These are phyloP conservation scores for Anniella stebbinsi DNA, from an alignment of 2,797 vertebrate species.

Conservation along the genomic window DNA sequence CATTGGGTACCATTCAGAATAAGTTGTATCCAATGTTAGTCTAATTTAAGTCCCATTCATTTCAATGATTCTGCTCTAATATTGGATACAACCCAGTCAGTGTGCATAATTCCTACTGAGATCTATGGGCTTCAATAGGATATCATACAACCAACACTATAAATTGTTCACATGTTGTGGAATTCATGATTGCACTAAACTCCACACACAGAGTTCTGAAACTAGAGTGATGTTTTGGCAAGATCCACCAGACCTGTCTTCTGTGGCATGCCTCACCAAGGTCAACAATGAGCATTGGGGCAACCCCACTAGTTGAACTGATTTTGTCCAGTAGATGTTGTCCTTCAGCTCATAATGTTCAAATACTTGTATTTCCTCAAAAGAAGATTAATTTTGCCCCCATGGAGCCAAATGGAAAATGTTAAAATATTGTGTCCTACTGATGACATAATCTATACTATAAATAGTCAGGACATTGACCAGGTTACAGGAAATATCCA, in stretches of 20 bases:
- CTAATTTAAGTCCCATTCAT: no score
- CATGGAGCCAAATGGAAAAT: not conserved
- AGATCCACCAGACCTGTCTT: not conserved
- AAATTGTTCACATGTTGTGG: no score
- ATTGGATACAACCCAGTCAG: not conserved
- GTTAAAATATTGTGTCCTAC: not conserved
- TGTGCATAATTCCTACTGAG: not conserved
- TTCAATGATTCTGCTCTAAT: no score
- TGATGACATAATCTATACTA: not conserved
- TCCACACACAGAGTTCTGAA: not conserved
- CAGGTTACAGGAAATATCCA: not conserved
- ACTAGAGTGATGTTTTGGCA: not conserved
- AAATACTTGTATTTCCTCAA: not conserved
- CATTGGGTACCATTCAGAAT: not conserved
- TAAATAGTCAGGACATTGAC: not conserved
- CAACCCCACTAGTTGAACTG: not conserved
- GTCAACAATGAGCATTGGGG: not conserved
- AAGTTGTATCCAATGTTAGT: not conserved
- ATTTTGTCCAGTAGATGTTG: not conserved
- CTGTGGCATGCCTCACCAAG: not conserved
- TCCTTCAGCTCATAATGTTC: not conserved
- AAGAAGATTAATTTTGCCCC: not conserved
- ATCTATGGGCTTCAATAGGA: not conserved
- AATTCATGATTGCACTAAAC: not conserved
- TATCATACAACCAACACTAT: not conserved